Conservation (phyloP, 2,797 vertebrate genomes). For the Halcyon smyrnensis region DNA sequence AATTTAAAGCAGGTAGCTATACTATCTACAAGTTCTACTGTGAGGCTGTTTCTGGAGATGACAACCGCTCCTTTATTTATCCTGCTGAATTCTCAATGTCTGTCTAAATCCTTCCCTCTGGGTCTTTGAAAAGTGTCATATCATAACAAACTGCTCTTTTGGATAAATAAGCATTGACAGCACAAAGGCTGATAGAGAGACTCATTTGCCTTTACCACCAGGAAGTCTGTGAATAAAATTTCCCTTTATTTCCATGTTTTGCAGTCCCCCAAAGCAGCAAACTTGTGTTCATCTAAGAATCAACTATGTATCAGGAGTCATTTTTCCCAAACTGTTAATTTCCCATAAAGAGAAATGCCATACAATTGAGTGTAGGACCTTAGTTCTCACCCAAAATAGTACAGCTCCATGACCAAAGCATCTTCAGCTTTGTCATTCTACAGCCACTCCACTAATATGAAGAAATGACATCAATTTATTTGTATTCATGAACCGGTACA, state of each 20-base stretch:
- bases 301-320: not conserved
- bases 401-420: not conserved
- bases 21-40: not conserved
- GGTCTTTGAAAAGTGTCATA: slow-evolving; percentile 2
- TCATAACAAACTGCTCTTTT: slow-evolving; percentile 19
- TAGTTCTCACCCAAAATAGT: not conserved
- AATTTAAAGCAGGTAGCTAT: not conserved
- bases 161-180: slow-evolving; percentile 38
- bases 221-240: not conserved
- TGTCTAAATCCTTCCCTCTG: slow-evolving; percentile 18
- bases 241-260: not conserved
- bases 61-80: not conserved
- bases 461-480: not conserved
- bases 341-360: not conserved
- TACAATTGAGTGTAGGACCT: not conserved
- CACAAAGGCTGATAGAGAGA: not conserved
- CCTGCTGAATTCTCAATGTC: not conserved
- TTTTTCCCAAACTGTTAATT: not conserved
- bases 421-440: not conserved
- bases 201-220: not conserved
- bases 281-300: not conserved
- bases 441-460: not conserved
- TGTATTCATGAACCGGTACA: not conserved
- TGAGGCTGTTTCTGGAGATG: not conserved
- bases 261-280: not conserved